A percentile compares a stretch with the other conserved stretches of the same genome.
Conservation (phyloP, 2,888 invertebrate species). For the Nebria salina region DNA sequence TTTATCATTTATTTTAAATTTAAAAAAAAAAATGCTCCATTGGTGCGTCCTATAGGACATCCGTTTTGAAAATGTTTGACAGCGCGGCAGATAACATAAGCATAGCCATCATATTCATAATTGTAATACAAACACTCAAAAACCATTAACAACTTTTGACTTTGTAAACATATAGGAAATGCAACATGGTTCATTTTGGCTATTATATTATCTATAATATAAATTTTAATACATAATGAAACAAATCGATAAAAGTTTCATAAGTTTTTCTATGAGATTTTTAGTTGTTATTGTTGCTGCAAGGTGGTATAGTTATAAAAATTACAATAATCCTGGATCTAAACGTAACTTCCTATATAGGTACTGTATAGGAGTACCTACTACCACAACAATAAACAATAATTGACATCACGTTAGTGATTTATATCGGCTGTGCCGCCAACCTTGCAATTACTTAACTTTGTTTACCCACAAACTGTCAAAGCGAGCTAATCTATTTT, state of each 20-base stretch:
- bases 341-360: neutral
- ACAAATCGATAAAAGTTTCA: no score
- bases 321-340: no score
- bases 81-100: neutral
- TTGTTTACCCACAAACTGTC: constrained; percentile 63
- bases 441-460: constrained; percentile 59
- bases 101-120: neutral
- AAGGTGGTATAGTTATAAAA: no score
- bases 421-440: neutral
- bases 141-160: neutral
- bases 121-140: neutral
- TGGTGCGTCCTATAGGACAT: neutral
- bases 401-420: neutral
- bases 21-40: neutral
- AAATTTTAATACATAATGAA: no score
- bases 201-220: no score
- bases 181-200: no score
- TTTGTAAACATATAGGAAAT: neutral
- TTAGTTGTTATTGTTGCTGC: no score
- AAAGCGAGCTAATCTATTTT: constrained; percentile 60
- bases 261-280: no score
- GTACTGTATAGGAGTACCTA: neutral
- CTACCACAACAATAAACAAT: constrained; percentile 2
- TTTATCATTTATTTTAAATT: neutral
- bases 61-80: neutral